phyloP scores from a whole-genome alignment of 2,888 invertebrate species.

The Lepidocyrtinus sp. region DNA sequence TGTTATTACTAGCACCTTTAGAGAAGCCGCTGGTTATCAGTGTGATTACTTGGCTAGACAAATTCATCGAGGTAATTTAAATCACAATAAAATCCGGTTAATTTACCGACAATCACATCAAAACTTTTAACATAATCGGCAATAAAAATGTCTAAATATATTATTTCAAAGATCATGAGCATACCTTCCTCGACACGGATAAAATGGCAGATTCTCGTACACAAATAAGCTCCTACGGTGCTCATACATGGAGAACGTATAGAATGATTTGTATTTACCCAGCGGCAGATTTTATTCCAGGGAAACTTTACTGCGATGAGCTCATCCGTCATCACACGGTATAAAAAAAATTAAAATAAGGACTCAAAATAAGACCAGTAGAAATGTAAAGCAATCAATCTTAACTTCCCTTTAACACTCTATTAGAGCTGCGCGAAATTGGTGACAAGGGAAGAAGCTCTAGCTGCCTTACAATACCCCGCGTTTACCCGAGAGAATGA shows the following conservation, averaged over 20 bases:
- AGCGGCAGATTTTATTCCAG: constrained; percentile 35
- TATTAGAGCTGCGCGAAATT: constrained; percentile 9
- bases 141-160: too few relatives aligned
- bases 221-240: constrained; percentile 32
- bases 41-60: constrained; percentile 20
- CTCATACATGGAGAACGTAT: constrained; percentile 42
- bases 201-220: constrained; percentile 39
- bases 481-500: constrained; percentile 22
- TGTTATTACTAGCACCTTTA: constrained; percentile 22
- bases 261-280: constrained; percentile 51
- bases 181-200: constrained; percentile 40
- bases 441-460: constrained; percentile 23
- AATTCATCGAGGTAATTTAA: not conserved
- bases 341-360: not conserved
- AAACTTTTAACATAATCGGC: too few relatives aligned
- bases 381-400: not conserved
- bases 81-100: too few relatives aligned
- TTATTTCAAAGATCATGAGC: constrained; percentile 29
- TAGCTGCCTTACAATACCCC: not conserved
- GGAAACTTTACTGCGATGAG: constrained; percentile 53
- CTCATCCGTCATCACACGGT: constrained; percentile 41
- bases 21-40: constrained; percentile 47
- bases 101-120: too few relatives aligned
- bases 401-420: too few relatives aligned
- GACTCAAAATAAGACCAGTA: not conserved